Evolutionary conservation across 1,140 invertebrate species (phyloP), one percentile per base, ranked within the genome.

Genomic region (Pteromalus puparum): DNA sequence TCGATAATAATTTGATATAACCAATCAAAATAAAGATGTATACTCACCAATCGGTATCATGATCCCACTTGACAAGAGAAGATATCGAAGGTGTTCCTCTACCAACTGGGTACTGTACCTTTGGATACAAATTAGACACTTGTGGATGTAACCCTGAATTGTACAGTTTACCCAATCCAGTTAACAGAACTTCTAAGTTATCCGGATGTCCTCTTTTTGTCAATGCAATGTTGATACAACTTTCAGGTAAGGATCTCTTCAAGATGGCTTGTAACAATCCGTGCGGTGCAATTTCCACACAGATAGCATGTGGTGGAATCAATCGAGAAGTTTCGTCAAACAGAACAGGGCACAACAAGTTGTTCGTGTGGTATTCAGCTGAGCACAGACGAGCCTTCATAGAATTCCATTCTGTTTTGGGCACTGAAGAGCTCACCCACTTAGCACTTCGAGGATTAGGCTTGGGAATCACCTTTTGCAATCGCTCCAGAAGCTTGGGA

Each of bases 341-440:
- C 6, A 97, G 92, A 1, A 98, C 97, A 67, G 97, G 95, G 87
- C 65, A 95, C 75, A 97, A 92, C n/a, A 98, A 92, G 91, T 98
- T 98, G 91, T 98, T 98, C 3, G 97, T 97, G 89, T 97, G 97
- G 90, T 99, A 99, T 87, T 97, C 96, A 15, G 97, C 95, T 0
- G 97, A 98, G 4, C 96, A 97, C 24, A 94, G 89, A 84, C 95
- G 94, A 1, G 96, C 95, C 48, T 95, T 92, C 0, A 95, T 90
- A 18, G 94, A 93, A 30, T 95, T 94, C 97, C 97, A 98, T n/a
- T 94, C 87, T 0, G 89, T 82, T 90, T 97, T 95, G 0, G 95
- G 95, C 70, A 97, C 95, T 2, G 97, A 98, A 1, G 96, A 96
- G 85, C 96, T 97, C 0, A 98, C 92, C 97, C 98, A 98, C 86